Evolutionary conservation across 2,797 vertebrate genomes (phyloP).

Genomic region (Mormyrus hasselquistii): DNA sequence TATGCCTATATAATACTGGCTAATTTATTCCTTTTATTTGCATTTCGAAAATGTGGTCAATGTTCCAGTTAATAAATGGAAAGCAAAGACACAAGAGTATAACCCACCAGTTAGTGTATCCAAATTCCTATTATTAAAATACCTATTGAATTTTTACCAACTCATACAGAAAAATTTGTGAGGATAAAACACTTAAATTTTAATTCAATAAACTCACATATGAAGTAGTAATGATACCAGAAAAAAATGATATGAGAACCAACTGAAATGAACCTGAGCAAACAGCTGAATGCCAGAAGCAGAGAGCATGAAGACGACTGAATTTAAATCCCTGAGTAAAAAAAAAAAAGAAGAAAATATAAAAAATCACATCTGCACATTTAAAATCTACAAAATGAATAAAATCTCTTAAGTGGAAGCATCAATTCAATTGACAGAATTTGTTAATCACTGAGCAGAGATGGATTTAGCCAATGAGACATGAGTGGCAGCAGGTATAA

Average conservation of each 20-base stretch:
- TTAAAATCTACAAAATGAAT: not conserved
- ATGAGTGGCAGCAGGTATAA: not conserved
- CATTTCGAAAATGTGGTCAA: not conserved
- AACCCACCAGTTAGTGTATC: not conserved
- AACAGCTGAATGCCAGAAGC: not conserved
- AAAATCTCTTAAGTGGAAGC: not conserved
- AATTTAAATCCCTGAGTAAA: not conserved
- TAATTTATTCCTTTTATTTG: not conserved
- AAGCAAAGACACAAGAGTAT: not conserved
- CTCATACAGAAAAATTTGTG: not conserved
- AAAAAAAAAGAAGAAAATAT: not conserved
- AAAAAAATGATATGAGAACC: not conserved
- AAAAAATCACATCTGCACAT: not conserved
- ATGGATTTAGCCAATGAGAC: not conserved
- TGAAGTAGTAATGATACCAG: not conserved
- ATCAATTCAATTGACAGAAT: not conserved
- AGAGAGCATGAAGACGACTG: not conserved
- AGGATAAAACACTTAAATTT: not conserved
- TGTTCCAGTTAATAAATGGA: not conserved
- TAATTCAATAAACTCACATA: not conserved
- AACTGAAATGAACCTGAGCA: not conserved
- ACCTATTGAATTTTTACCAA: not conserved
- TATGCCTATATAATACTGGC: not conserved
- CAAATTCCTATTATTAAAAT: not conserved
- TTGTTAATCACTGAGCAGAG: not conserved